These are phyloP conservation scores for Plebejus melissa DNA, from an alignment of 2,888 invertebrate genomes.

Conservation along the genomic window DNA sequence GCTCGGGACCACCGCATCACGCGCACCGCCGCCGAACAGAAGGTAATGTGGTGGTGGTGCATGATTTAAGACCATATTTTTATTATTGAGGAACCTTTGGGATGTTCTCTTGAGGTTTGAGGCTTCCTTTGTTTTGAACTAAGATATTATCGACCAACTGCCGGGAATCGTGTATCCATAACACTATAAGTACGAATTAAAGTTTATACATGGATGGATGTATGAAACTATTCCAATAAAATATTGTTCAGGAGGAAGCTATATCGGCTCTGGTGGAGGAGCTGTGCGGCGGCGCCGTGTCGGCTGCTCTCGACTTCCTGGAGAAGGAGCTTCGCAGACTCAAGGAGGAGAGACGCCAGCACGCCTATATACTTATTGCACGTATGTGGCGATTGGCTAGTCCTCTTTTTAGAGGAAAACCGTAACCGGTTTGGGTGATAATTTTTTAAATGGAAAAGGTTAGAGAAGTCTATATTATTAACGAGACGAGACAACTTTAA, in stretches of 20 bases:
- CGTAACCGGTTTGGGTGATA: too few relatives aligned
- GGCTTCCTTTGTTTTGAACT: too few relatives aligned
- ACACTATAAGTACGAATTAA: background rate
- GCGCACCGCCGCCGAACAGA: constrained; percentile 55
- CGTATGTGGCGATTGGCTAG: constrained; percentile 43
- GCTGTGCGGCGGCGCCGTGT: constrained; percentile 85
- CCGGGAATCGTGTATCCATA: background rate
- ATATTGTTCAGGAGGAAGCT: constrained; percentile 63
- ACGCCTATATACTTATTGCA: constrained; percentile 87
- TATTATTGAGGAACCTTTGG: too few relatives aligned
- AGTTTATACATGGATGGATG: too few relatives aligned
- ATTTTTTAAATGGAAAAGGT: background rate
- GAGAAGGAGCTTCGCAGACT: constrained; percentile 88
- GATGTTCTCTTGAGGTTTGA: too few relatives aligned
- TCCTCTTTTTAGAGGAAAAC: background rate
- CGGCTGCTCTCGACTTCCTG: constrained; percentile 83
- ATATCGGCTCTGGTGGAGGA: constrained; percentile 82
- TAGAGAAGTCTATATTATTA: too few relatives aligned
- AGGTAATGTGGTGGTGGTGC: constrained; percentile 44
- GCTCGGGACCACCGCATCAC: constrained; percentile 57
- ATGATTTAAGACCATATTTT: too few relatives aligned
- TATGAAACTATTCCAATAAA: background rate
- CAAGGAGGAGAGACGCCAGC: constrained; percentile 87
- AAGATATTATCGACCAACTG: too few relatives aligned
- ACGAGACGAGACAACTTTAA: too few relatives aligned